Evolutionary conservation across 2,888 invertebrate genomes (phyloP).

Genomic region (Druceiella hillmani): DNA sequence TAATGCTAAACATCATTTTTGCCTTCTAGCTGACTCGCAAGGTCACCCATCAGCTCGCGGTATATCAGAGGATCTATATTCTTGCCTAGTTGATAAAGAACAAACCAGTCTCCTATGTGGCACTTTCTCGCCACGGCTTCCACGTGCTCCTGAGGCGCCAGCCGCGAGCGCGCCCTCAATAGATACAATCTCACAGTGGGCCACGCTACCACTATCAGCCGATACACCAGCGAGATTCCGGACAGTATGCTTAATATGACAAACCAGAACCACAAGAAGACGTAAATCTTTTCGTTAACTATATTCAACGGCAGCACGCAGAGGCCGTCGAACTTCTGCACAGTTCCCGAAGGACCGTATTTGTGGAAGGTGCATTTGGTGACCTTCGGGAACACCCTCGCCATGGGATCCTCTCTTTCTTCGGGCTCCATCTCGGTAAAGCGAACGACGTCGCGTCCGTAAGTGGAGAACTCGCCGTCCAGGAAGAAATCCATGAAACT

Average conservation of each 20-base stretch:
- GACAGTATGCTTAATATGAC: constrained; percentile 76
- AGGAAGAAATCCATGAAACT: constrained; percentile 90
- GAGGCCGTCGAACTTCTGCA: constrained; percentile 87
- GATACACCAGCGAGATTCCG: constrained; percentile 76
- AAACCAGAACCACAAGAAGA: constrained; percentile 94
- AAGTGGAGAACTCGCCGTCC: constrained; percentile 87
- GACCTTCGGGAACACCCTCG: constrained; percentile 83
- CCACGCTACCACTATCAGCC: constrained; percentile 68
- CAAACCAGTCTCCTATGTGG: constrained; percentile 90
- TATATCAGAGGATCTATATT: constrained; percentile 90
- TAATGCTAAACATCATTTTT: no score
- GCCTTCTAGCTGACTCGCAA: constrained; percentile 60
- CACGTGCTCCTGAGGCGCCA: constrained; percentile 71
- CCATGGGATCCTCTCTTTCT: constrained; percentile 78
- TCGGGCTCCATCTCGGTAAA: constrained; percentile 90
- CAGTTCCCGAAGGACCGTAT: constrained; percentile 89
- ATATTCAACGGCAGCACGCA: constrained; percentile 89
- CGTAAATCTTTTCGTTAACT: constrained; percentile 93
- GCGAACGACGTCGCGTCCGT: constrained; percentile 81
- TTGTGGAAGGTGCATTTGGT: constrained; percentile 95
- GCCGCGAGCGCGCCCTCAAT: constrained; percentile 75
- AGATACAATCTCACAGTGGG: constrained; percentile 75
- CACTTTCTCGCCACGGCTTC: constrained; percentile 74
- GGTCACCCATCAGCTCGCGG: constrained; percentile 78
- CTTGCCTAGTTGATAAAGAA: constrained; percentile 86